These are phyloP conservation scores for Lophura nycthemera DNA, from an alignment of 2,113 vertebrate genomes.

Conservation along the genomic window DNA sequence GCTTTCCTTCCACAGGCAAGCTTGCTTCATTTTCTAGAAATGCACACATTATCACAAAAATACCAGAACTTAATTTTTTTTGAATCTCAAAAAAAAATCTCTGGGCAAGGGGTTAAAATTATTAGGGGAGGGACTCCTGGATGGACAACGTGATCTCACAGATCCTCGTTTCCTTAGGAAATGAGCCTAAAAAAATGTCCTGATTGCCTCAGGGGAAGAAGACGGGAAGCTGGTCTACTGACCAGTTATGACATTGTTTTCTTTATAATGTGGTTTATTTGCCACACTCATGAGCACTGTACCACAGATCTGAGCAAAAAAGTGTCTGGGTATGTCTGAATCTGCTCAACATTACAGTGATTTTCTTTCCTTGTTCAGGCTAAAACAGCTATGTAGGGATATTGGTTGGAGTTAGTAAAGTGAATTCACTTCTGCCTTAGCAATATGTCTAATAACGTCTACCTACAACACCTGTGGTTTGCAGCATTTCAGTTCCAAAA, in stretches of 20 bases:
- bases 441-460: background rate
- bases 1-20: background rate
- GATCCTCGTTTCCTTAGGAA: conserved; percentile 69
- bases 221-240: conserved; percentile 61
- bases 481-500: conserved; percentile 18
- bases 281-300: background rate
- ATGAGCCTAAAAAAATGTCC: conserved; percentile 47
- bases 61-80: background rate
- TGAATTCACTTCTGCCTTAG: background rate
- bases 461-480: conserved; percentile 24
- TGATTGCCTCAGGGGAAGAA: conserved; percentile 65
- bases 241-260: conserved; percentile 68
- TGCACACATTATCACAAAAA: background rate
- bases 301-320: background rate
- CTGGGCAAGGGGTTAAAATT: conserved; percentile 55
- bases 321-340: background rate
- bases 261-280: conserved; percentile 41
- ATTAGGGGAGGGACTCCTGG: background rate
- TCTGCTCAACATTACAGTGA: background rate
- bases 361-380: background rate
- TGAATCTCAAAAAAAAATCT: background rate
- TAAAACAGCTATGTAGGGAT: background rate
- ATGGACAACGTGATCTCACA: conserved; percentile 56
- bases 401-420: background rate
- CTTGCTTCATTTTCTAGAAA: background rate